Conservation (phyloP, 2,888 invertebrate species). For the Metalampra italica region DNA sequence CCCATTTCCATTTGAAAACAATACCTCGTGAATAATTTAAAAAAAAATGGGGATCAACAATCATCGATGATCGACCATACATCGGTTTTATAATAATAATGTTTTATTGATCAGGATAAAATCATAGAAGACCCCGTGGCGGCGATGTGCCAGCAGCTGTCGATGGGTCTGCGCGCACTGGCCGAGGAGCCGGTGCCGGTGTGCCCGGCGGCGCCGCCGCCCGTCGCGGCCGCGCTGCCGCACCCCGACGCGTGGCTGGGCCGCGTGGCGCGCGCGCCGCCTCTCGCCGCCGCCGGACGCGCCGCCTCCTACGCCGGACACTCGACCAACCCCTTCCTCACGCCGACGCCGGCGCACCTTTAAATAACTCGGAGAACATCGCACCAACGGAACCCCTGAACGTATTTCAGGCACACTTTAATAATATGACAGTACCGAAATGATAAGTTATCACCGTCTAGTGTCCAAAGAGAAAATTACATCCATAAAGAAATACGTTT, state of each 20-base stretch:
- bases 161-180: conserved; percentile 86
- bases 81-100: too few relatives aligned
- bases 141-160: conserved; percentile 89
- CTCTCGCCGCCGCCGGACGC: conserved; percentile 70
- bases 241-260: conserved; percentile 92
- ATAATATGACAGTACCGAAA: too few relatives aligned
- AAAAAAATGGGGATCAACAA: too few relatives aligned
- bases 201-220: conserved; percentile 34
- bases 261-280: conserved; percentile 80
- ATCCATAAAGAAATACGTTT: too few relatives aligned
- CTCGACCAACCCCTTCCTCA: conserved; percentile 44
- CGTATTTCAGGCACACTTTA: too few relatives aligned
- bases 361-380: conserved; percentile 8
- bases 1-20: too few relatives aligned
- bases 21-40: too few relatives aligned
- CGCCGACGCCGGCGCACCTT: conserved; percentile 27
- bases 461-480: too few relatives aligned
- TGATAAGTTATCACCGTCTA: too few relatives aligned
- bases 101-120: conserved; percentile 17
- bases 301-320: conserved; percentile 49
- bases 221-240: conserved; percentile 75
- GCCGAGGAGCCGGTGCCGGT: conserved; percentile 68
- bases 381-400: not conserved
- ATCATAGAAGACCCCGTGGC: conserved; percentile 76
- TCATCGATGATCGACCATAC: too few relatives aligned